Percentiles rank a stretch among this genome's conserved stretches.
phyloP scores from a whole-genome alignment of 2,888 invertebrate genomes.

The Macrophya alboannulata region DNA sequence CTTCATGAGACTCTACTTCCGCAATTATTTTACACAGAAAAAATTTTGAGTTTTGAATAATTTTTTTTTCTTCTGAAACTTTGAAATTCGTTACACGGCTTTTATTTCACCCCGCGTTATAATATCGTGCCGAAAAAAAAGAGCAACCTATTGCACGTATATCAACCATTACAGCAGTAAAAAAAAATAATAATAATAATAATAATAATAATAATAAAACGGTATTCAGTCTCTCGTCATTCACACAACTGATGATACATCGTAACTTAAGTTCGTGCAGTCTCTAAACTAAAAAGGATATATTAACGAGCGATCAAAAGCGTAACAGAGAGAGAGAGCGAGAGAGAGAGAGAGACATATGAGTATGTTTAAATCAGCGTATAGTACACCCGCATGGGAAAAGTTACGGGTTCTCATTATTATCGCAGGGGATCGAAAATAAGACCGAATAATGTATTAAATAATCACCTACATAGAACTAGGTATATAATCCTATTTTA shows the following conservation, averaged over 20 bases:
- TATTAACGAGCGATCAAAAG: constrained; percentile 8
- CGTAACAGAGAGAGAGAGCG: constrained; percentile 5
- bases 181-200: background rate
- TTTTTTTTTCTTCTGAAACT: background rate
- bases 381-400: constrained; percentile 66
- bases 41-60: background rate
- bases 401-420: constrained; percentile 58
- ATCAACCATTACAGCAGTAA: background rate
- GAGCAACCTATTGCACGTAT: background rate
- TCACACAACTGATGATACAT: background rate
- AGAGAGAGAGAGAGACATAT: constrained; percentile 23
- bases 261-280: background rate
- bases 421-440: constrained; percentile 50
- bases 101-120: background rate
- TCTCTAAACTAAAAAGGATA: constrained; percentile 31
- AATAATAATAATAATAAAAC: background rate
- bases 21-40: background rate
- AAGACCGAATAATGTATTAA: background rate
- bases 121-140: background rate
- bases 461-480: background rate
- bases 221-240: background rate
- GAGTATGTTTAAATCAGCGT: constrained; percentile 62
- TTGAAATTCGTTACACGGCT: background rate
- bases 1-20: background rate
- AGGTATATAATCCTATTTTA: background rate